These are phyloP conservation scores for Diadema setosum DNA, from an alignment of 35 echinoderm and acorn worm genomes.

Conservation along the genomic window DNA sequence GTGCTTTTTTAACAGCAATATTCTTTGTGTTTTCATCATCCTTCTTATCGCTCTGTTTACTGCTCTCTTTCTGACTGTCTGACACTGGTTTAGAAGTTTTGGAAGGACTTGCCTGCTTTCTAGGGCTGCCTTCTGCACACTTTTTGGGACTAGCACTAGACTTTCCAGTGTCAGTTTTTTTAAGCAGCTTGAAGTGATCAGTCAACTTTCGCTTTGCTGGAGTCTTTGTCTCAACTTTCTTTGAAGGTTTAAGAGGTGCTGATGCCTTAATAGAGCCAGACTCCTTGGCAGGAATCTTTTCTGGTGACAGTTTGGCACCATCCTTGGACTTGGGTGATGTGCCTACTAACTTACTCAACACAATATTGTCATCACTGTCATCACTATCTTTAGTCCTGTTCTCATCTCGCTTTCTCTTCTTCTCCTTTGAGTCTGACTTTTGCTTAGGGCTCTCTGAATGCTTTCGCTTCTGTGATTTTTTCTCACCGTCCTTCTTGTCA, in stretches of 20 bases:
- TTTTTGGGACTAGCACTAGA: not conserved
- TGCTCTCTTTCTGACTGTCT: not conserved
- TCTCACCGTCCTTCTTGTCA: not conserved
- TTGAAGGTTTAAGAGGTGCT: not conserved
- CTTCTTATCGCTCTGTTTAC: constrained; percentile 6
- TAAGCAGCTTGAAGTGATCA: constrained; percentile 38
- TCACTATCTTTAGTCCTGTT: not conserved
- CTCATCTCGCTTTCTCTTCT: constrained; percentile 5
- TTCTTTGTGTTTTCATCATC: not conserved
- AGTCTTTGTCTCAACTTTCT: not conserved
- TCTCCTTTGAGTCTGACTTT: not conserved
- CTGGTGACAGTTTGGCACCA: not conserved
- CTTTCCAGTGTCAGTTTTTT: not conserved
- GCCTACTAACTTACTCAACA: not conserved
- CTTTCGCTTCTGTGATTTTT: not conserved
- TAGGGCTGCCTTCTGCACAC: not conserved
- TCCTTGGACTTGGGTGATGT: not conserved
- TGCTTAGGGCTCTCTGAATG: not conserved
- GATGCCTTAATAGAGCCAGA: not conserved
- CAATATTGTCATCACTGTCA: not conserved
- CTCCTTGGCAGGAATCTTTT: not conserved
- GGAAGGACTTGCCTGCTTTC: constrained; percentile 14
- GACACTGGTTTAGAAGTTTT: not conserved
- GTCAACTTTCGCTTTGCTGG: constrained; percentile 50
- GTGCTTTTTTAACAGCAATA: not conserved